Conservation (phyloP, 1,140 invertebrate species). For the Rhizoglyphus robini region DNA sequence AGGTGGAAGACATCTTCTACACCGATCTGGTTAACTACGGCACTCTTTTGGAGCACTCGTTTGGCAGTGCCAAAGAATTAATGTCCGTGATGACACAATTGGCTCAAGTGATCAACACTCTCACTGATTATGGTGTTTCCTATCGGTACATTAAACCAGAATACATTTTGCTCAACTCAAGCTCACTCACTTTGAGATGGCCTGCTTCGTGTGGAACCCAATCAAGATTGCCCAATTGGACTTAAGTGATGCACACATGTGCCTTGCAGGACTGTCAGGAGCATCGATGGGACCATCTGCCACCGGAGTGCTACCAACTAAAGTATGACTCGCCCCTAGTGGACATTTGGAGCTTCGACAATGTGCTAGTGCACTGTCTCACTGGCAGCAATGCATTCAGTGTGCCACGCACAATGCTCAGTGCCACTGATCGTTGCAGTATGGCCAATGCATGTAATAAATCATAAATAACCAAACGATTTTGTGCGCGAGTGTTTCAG, state of each 20-base stretch:
- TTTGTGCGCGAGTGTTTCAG: too few relatives aligned
- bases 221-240: background rate
- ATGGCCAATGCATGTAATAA: too few relatives aligned
- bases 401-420: background rate
- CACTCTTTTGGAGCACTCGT: background rate
- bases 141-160: slow-evolving; percentile 5
- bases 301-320: background rate
- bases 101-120: background rate
- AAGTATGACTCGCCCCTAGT: background rate
- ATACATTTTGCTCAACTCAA: background rate
- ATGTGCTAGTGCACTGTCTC: background rate
- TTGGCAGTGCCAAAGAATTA: background rate
- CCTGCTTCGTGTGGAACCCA: slow-evolving; percentile 1
- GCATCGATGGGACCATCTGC: background rate
- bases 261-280: background rate
- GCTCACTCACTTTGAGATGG: background rate
- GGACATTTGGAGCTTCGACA: background rate
- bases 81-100: background rate
- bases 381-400: background rate
- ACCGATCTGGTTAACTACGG: background rate
- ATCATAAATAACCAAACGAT: too few relatives aligned
- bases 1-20: background rate
- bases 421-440: background rate
- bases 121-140: background rate
- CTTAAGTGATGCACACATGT: too few relatives aligned